These are phyloP conservation scores for Hirtodrosophila alboralis DNA, from an alignment of 2,888 invertebrate species.

Conservation along the genomic window DNA sequence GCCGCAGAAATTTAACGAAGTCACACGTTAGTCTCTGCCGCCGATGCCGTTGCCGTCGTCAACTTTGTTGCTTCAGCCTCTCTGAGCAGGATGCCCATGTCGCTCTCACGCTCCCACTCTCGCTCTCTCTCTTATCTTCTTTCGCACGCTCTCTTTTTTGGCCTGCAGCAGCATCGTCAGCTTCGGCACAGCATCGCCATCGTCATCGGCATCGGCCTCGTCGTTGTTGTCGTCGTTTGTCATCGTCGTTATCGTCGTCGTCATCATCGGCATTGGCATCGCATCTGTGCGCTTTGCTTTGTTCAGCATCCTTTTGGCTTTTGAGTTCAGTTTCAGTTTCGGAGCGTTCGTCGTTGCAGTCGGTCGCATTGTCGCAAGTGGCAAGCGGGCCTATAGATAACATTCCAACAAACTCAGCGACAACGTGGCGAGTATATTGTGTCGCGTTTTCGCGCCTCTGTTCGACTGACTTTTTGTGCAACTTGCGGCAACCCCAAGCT, in stretches of 20 bases:
- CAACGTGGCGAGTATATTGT: constrained; percentile 45
- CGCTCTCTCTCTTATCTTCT: constrained; percentile 11
- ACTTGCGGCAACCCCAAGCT: constrained; percentile 32
- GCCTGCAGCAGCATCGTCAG: constrained; percentile 8
- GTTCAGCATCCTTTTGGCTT: constrained; percentile 60
- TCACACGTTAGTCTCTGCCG: constrained; percentile 70
- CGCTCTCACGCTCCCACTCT: constrained; percentile 18
- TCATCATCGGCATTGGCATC: constrained; percentile 15
- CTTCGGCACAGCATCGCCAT: constrained; percentile 29
- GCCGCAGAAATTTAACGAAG: constrained; percentile 80
- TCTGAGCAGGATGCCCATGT: no score
- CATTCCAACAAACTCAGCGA: constrained; percentile 10
- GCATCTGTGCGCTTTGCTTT: constrained; percentile 33
- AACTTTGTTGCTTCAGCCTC: constrained; percentile 33
- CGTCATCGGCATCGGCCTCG: constrained; percentile 12
- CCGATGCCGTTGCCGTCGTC: constrained; percentile 14
- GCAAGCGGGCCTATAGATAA: constrained; percentile 6
- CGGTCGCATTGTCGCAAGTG: constrained; percentile 51
- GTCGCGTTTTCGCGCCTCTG: constrained; percentile 47
- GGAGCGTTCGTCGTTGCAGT: constrained; percentile 72
- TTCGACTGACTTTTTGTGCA: constrained; percentile 40
- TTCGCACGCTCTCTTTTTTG: constrained; percentile 35
- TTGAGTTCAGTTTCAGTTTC: constrained; percentile 58
- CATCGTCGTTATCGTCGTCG: constrained; percentile 10
- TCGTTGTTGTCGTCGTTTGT: constrained; percentile 7